phyloP scores from a whole-genome alignment of 1,140 invertebrate species.

The Drosophila bocqueti region DNA sequence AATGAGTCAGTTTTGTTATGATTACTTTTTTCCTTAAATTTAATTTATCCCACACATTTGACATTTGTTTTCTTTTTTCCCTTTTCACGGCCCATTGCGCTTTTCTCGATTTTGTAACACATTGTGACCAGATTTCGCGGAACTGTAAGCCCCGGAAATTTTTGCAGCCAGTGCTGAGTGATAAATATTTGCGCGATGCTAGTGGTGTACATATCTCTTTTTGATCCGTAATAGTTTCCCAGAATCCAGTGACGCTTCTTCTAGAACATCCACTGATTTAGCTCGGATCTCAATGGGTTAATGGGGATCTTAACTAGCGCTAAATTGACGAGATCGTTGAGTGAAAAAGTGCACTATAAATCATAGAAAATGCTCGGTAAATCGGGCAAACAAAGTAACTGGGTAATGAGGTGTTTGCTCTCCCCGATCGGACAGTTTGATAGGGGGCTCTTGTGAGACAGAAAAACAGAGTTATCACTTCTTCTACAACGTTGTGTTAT shows the following conservation, averaged over 20 bases:
- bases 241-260: constrained; percentile 10
- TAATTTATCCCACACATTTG: constrained; percentile 31
- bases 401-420: constrained; percentile 50
- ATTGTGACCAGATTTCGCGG: constrained; percentile 76
- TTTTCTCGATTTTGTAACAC: constrained; percentile 64
- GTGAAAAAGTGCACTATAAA: constrained; percentile 23
- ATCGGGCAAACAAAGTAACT: constrained; percentile 31
- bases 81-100: constrained; percentile 49
- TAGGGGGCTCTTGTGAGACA: constrained; percentile 7
- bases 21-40: not conserved
- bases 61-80: constrained; percentile 46
- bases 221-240: constrained; percentile 24
- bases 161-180: constrained; percentile 42
- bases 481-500: constrained; percentile 12
- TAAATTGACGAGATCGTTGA: constrained; percentile 28
- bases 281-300: constrained; percentile 31
- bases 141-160: constrained; percentile 44
- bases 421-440: constrained; percentile 30
- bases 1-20: constrained; percentile 35
- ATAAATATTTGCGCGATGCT: constrained; percentile 6
- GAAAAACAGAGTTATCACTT: constrained; percentile 25
- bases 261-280: constrained; percentile 14
- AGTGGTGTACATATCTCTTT: constrained; percentile 1
- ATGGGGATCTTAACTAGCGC: constrained; percentile 19
- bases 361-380: constrained; percentile 14